phyloP scores from a whole-genome alignment of 2,797 vertebrate genomes.

The Phylloscopus collybita region DNA sequence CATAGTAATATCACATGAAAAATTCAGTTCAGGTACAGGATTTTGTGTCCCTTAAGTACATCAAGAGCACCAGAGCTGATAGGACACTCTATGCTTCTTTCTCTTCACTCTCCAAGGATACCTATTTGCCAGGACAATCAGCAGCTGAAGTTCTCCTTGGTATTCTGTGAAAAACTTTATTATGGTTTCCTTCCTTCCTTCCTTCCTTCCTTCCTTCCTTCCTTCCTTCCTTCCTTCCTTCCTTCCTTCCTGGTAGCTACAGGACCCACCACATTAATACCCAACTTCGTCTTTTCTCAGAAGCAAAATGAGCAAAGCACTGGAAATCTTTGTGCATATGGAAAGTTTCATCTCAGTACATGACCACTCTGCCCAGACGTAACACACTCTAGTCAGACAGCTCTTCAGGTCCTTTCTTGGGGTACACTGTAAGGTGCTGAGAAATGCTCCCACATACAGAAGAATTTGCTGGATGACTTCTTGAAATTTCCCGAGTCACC shows the following conservation, averaged over 20 bases:
- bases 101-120: neutral
- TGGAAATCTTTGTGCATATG: neutral
- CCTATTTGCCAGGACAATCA: neutral
- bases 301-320: neutral
- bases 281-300: neutral
- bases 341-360: neutral
- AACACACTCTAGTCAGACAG: neutral
- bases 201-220: no score
- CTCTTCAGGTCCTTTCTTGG: neutral
- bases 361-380: neutral
- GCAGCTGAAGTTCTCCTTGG: neutral
- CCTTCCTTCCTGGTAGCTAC: neutral
- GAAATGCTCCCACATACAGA: rapidly evolving
- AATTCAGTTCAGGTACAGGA: neutral
- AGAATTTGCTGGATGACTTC: neutral
- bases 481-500: neutral
- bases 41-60: neutral
- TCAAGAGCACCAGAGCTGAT: neutral
- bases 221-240: no score
- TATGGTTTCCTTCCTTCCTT: neutral
- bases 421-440: neutral
- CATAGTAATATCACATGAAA: neutral
- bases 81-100: neutral
- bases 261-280: neutral
- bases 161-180: neutral